Evolutionary conservation across 2,113 vertebrate genomes (phyloP).

Genomic region (Otis tarda): DNA sequence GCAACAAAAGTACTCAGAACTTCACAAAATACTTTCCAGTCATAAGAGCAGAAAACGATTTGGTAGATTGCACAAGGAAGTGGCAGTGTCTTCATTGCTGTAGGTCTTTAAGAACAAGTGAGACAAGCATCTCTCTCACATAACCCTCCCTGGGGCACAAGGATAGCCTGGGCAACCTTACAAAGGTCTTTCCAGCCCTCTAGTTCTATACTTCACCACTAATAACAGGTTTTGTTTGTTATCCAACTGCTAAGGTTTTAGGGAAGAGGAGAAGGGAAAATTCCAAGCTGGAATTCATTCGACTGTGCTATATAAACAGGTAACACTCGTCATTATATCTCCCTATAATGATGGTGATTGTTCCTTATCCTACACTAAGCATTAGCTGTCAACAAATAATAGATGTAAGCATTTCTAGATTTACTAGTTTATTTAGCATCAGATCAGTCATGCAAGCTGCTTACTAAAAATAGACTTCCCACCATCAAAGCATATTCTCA

Average conservation of each 20-base stretch:
- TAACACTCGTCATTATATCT: background rate
- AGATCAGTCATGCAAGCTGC: constrained; percentile 58
- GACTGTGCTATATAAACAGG: background rate
- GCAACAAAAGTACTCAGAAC: background rate
- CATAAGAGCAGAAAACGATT: background rate
- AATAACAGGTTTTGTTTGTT: background rate
- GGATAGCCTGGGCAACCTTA: background rate
- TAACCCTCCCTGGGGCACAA: background rate
- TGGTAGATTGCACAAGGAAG: background rate
- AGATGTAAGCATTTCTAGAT: constrained; percentile 14
- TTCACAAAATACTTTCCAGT: background rate
- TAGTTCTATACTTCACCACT: background rate
- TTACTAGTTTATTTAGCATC: constrained; percentile 68
- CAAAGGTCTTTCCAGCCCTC: background rate
- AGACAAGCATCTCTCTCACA: background rate
- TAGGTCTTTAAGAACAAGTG: background rate
- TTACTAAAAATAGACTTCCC: constrained; percentile 37
- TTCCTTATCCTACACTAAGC: background rate
- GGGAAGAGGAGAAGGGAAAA: background rate
- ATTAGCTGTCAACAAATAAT: constrained; percentile 21
- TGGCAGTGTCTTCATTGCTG: background rate
- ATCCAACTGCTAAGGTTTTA: background rate
- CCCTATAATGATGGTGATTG: background rate
- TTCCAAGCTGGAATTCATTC: background rate
- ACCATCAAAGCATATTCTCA: constrained; percentile 7